phyloP scores from a whole-genome alignment of 2,888 invertebrate species.

The Marasmarcha lunaedactyla region DNA sequence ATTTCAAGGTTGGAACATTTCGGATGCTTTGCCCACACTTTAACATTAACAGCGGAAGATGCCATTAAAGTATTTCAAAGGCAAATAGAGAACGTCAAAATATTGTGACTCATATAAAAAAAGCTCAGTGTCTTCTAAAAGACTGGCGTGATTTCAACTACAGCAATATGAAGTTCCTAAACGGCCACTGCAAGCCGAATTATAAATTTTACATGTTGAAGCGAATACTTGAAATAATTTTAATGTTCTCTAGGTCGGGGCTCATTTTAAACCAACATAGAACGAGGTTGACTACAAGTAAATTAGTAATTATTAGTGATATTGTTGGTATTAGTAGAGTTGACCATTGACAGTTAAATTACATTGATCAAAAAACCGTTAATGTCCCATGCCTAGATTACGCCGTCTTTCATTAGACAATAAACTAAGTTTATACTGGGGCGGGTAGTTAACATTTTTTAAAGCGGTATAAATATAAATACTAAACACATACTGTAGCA shows the following conservation, averaged over 20 bases:
- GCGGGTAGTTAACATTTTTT: too few species aligned
- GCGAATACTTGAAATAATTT: constrained; percentile 11
- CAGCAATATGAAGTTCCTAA: constrained; percentile 1
- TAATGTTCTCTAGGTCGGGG: constrained; percentile 16
- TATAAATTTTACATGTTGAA: constrained; percentile 11
- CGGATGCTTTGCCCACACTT: constrained; percentile 18
- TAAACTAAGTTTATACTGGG: too few species aligned
- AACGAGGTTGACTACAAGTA: constrained; percentile 7
- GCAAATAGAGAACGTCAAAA: constrained; percentile 8
- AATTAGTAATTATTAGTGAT: too few species aligned
- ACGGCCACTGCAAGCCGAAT: constrained; percentile 16
- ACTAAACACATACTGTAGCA: too few species aligned
- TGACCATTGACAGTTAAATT: too few species aligned
- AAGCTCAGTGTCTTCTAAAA: constrained; percentile 9
- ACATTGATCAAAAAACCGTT: constrained; percentile 5
- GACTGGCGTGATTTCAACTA: constrained; percentile 11
- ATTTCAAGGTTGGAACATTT: constrained; percentile 15
- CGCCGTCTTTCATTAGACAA: too few species aligned
- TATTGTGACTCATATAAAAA: constrained; percentile 10
- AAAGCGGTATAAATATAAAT: too few species aligned
- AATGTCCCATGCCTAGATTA: too few species aligned
- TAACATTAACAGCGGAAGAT: constrained; percentile 14
- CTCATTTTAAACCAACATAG: constrained; percentile 12
- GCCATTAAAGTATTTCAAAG: not conserved
- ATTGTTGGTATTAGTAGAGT: too few species aligned